Conservation (phyloP, 2,113 vertebrate genomes). For the Labrus mixtus region DNA sequence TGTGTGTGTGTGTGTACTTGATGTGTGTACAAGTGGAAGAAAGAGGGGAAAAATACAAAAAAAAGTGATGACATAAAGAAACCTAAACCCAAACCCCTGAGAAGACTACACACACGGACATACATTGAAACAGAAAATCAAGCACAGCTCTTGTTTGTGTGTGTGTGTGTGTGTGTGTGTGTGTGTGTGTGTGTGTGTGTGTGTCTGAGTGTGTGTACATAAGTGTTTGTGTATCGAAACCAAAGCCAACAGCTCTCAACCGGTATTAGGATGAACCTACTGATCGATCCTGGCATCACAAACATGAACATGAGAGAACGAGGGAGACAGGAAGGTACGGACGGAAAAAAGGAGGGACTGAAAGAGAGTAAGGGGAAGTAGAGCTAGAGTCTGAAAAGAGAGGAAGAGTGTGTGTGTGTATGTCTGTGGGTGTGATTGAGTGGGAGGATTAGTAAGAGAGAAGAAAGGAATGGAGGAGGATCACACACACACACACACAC, state of each 20-base stretch:
- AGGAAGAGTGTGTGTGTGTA: background rate
- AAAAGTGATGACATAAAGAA: slow-evolving; percentile 19
- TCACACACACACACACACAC: background rate
- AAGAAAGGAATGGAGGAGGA: slow-evolving; percentile 32
- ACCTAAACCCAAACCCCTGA: slow-evolving; percentile 14
- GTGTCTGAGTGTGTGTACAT: background rate
- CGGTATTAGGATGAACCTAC: slow-evolving; percentile 68
- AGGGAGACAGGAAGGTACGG: background rate
- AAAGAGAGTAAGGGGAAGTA: background rate
- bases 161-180: slow-evolving; percentile 16
- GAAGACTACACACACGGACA: background rate
- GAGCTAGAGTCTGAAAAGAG: background rate
- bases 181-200: slow-evolving; percentile 5
- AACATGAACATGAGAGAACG: slow-evolving; percentile 18
- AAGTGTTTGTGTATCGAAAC: slow-evolving; percentile 8
- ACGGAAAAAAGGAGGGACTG: background rate
- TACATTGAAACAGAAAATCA: too few species aligned
- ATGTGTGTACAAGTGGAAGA: background rate
- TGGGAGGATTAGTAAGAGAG: slow-evolving; percentile 51
- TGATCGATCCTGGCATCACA: slow-evolving; percentile 65
- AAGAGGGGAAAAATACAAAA: background rate
- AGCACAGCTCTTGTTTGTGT: background rate
- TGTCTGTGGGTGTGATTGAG: slow-evolving; percentile 40
- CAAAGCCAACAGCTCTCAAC: slow-evolving; percentile 57
- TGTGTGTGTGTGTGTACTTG: background rate